Conservation (phyloP, 2,797 vertebrate genomes). For the Euthynnus affinis region DNA sequence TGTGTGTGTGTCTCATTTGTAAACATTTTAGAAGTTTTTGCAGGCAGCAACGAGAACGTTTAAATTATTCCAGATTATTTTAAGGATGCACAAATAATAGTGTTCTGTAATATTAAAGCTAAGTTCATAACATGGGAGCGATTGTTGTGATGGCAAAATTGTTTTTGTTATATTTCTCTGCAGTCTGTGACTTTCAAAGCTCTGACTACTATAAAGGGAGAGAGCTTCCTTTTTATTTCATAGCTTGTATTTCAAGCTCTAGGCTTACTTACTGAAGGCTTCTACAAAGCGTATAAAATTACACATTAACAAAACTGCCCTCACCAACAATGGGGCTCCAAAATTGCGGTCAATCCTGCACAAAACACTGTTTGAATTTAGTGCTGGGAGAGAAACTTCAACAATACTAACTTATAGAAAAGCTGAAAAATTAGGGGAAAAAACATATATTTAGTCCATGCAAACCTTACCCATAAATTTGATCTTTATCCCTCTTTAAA, state of each 20-base stretch:
- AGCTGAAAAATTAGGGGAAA: conserved; percentile 35
- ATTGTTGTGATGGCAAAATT: conserved; percentile 24
- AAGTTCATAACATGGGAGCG: not conserved
- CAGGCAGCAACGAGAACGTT: conserved; percentile 17
- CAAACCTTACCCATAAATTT: conserved; percentile 97
- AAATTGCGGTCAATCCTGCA: conserved; percentile 50
- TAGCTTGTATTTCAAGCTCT: conserved; percentile 65
- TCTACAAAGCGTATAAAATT: conserved; percentile 75
- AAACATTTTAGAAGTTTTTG: conserved; percentile 52
- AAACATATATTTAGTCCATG: conserved; percentile 18
- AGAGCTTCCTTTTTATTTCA: conserved; percentile 65
- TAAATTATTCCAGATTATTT: conserved; percentile 16
- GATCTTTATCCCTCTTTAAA: conserved; percentile 99
- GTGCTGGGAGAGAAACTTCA: conserved; percentile 45
- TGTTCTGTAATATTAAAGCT: conserved; percentile 4
- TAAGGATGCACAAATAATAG: not conserved
- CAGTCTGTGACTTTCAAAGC: conserved; percentile 30
- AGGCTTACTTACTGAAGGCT: conserved; percentile 66
- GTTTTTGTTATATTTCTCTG: conserved; percentile 8
- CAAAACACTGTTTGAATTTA: conserved; percentile 51
- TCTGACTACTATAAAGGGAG: conserved; percentile 6
- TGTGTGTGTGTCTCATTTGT: conserved; percentile 14
- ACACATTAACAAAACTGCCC: conserved; percentile 72
- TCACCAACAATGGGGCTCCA: conserved; percentile 58
- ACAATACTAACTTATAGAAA: conserved; percentile 42